phyloP scores from a whole-genome alignment of 2,888 invertebrate genomes.

The Diarsia brunnea region DNA sequence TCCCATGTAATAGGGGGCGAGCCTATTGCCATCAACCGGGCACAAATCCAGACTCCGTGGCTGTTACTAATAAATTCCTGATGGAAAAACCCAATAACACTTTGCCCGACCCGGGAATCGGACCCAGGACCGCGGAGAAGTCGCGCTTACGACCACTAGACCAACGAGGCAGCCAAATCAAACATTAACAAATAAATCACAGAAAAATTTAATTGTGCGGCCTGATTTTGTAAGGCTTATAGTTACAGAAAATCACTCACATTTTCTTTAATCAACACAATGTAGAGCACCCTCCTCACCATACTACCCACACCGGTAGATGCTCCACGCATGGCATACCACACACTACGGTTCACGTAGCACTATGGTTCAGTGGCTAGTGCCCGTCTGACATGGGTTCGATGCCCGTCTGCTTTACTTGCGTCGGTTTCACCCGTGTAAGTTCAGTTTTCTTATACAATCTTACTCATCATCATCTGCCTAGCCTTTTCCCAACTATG shows the following conservation, averaged over 20 bases:
- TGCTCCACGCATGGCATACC: conserved; percentile 71
- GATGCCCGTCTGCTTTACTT: conserved; percentile 69
- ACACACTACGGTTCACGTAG: conserved; percentile 73
- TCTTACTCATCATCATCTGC: not conserved
- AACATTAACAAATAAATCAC: too few relatives aligned
- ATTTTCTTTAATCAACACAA: not conserved
- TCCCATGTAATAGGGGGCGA: too few relatives aligned
- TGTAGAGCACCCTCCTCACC: conserved; percentile 72
- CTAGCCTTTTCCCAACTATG: too few relatives aligned
- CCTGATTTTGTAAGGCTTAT: not conserved
- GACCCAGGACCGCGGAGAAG: too few relatives aligned
- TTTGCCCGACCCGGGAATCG: too few relatives aligned
- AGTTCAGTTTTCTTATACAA: not conserved
- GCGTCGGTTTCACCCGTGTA: not conserved
- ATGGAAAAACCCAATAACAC: too few relatives aligned
- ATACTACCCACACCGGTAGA: conserved; percentile 66
- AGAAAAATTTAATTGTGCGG: too few relatives aligned
- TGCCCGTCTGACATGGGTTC: conserved; percentile 70
- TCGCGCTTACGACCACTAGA: too few relatives aligned
- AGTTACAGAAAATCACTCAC: not conserved
- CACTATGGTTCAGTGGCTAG: conserved; percentile 74
- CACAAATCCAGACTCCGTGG: too few relatives aligned
- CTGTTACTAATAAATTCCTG: too few relatives aligned
- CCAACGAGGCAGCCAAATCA: too few relatives aligned
- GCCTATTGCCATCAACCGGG: too few relatives aligned